phyloP scores from a whole-genome alignment of 2,797 vertebrate genomes.

The Astyanax mexicanus region DNA sequence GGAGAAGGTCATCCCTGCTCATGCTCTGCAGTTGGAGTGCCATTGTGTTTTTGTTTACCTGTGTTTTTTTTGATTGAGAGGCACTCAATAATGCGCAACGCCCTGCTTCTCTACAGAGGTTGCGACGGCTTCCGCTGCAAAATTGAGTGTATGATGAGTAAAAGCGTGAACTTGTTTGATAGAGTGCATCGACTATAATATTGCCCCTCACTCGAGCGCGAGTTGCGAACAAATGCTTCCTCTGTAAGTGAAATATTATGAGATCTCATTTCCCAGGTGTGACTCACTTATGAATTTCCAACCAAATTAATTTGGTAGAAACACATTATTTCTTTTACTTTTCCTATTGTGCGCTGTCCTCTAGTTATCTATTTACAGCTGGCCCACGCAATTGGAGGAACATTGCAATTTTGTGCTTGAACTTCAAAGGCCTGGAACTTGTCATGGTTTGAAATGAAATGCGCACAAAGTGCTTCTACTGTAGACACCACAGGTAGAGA shows the following conservation, averaged over 20 bases:
- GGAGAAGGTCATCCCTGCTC: constrained; percentile 58
- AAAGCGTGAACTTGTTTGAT: constrained; percentile 56
- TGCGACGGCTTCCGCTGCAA: constrained; percentile 38
- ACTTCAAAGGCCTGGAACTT: constrained; percentile 41
- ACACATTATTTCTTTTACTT: constrained; percentile 37
- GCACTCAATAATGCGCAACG: constrained; percentile 54
- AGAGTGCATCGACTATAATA: constrained; percentile 53
- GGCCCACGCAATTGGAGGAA: constrained; percentile 39
- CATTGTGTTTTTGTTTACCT: constrained; percentile 69
- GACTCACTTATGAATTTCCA: constrained; percentile 55
- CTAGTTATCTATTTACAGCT: constrained; percentile 50
- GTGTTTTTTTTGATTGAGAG: constrained; percentile 66
- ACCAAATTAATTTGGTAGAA: constrained; percentile 51
- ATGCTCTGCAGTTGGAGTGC: constrained; percentile 58
- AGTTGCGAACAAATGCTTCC: constrained; percentile 51
- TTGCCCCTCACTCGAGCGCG: constrained; percentile 42
- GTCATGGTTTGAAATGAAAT: constrained; percentile 41
- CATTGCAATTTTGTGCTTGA: constrained; percentile 51
- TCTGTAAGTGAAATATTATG: constrained; percentile 58
- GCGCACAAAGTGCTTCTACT: constrained; percentile 3
- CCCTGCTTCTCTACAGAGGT: constrained; percentile 45
- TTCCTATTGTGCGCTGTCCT: constrained; percentile 31
- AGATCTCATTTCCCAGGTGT: constrained; percentile 56
- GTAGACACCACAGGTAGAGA: constrained; percentile 3
- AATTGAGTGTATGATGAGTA: constrained; percentile 46